phyloP scores from a whole-genome alignment of 1,140 invertebrate genomes.

The Sipha flava region DNA sequence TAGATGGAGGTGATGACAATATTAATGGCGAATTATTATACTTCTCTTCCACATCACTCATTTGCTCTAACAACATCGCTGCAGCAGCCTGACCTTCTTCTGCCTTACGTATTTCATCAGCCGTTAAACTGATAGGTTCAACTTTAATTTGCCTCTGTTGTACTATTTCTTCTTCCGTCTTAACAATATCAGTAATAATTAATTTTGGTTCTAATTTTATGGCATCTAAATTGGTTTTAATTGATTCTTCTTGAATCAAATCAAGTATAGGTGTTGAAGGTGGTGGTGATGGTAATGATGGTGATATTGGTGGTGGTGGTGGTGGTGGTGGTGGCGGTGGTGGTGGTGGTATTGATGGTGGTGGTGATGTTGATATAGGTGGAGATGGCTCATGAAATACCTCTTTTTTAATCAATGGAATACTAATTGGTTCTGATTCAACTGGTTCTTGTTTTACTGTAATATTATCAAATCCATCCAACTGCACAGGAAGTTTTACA shows the following conservation, averaged over 20 bases:
- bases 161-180: background rate
- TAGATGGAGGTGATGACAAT: background rate
- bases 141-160: background rate
- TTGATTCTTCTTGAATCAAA: background rate
- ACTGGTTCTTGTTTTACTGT: background rate
- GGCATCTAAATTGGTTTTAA: background rate
- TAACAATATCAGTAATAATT: background rate
- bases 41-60: conserved; percentile 15
- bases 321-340: conserved; percentile 36
- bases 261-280: background rate
- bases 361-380: background rate
- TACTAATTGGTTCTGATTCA: conserved; percentile 33
- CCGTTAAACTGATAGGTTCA: conserved; percentile 6
- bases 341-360: conserved; percentile 36
- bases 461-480: background rate
- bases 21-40: background rate
- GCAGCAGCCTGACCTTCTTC: conserved; percentile 29
- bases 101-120: conserved; percentile 30
- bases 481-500: background rate
- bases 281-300: background rate
- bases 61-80: conserved; percentile 26
- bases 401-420: conserved; percentile 42
- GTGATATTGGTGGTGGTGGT: conserved; percentile 37
- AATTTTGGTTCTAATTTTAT: background rate
- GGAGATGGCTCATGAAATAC: conserved; percentile 44